Evolutionary conservation across 2,797 vertebrate genomes (phyloP).

Genomic region (Thamnophis elegans): DNA sequence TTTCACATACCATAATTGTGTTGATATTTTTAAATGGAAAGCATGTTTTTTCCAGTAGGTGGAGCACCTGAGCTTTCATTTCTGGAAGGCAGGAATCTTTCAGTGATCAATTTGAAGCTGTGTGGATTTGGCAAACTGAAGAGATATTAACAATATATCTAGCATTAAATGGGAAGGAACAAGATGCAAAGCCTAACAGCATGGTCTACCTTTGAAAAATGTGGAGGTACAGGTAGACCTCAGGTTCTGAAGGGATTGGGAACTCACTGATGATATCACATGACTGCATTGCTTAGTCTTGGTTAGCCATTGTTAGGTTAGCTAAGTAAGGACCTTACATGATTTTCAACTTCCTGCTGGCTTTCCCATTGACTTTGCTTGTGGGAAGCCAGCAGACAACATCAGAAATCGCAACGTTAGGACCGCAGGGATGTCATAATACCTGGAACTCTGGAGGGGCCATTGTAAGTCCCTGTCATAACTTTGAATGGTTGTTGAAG

Average conservation of each 20-base stretch:
- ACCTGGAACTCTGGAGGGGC: background rate
- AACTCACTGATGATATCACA: background rate
- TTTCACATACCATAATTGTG: background rate
- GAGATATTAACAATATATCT: background rate
- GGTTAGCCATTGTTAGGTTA: background rate
- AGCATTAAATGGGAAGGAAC: background rate
- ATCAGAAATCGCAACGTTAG: background rate
- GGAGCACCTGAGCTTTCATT: constrained; percentile 46
- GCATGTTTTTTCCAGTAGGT: constrained; percentile 43
- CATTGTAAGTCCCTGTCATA: background rate
- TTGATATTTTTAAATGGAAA: background rate
- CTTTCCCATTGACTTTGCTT: background rate
- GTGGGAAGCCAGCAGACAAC: background rate
- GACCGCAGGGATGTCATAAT: background rate
- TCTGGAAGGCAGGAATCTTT: background rate
- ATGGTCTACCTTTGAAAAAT: background rate
- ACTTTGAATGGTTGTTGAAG: background rate
- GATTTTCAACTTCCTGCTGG: background rate
- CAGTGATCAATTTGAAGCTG: background rate
- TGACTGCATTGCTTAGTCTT: background rate
- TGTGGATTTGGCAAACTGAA: background rate
- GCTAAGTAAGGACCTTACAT: background rate
- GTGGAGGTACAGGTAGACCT: background rate
- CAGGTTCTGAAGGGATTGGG: background rate
- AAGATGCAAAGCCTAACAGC: background rate